Evolutionary conservation across 2,113 vertebrate species (phyloP).

Genomic region (Henicopernis longicauda): DNA sequence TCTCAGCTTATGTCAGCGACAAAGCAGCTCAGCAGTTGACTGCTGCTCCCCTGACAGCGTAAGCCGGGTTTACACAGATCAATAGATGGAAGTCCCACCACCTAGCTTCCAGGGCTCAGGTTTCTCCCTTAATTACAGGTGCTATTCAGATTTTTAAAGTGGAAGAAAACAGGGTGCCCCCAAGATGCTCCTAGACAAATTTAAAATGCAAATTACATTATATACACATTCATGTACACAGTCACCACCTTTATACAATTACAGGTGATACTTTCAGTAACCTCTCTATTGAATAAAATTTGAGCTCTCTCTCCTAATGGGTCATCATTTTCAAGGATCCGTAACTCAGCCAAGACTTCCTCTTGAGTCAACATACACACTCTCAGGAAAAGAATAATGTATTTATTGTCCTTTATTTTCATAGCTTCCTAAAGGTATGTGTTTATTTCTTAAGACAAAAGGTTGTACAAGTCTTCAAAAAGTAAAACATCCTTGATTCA

Average conservation of each 20-base stretch:
- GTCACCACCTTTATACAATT: not conserved
- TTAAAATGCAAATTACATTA: not conserved
- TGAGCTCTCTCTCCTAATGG: not conserved
- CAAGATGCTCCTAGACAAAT: not conserved
- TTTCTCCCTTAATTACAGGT: conserved; percentile 75
- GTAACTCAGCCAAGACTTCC: not conserved
- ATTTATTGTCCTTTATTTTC: not conserved
- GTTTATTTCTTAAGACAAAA: not conserved
- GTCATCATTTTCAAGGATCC: not conserved
- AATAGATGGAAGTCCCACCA: conserved; percentile 78
- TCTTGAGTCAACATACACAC: not conserved
- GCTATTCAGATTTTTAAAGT: conserved; percentile 44
- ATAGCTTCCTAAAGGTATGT: not conserved
- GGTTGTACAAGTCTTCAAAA: not conserved
- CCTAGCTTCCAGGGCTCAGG: conserved; percentile 65
- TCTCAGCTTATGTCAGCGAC: conserved; percentile 78
- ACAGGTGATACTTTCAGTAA: not conserved
- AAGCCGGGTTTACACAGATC: conserved; percentile 81
- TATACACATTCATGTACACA: not conserved
- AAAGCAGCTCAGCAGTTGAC: conserved; percentile 81
- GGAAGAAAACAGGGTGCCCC: conserved; percentile 20
- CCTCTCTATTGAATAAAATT: not conserved
- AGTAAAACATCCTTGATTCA: not conserved
- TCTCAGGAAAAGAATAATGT: not conserved
- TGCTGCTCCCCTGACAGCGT: conserved; percentile 80